Conservation (phyloP, 2,113 vertebrate genomes). For the Sphyrna mokarran region DNA sequence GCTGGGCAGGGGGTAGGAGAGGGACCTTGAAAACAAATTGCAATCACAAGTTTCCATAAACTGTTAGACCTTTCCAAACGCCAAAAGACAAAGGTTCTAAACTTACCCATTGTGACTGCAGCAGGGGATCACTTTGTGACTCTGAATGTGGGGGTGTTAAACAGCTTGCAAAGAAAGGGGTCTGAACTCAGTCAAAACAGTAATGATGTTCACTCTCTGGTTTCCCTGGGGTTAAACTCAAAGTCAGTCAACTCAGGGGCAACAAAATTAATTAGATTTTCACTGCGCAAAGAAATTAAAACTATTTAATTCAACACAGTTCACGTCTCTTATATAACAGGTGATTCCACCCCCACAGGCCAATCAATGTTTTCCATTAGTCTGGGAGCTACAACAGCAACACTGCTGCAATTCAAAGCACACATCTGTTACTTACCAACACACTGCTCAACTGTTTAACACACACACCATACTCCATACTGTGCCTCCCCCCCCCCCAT, state of each 20-base stretch:
- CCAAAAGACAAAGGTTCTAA: background rate
- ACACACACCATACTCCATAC: background rate
- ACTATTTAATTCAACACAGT: background rate
- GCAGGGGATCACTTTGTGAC: background rate
- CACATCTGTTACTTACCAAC: background rate
- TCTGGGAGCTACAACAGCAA: background rate
- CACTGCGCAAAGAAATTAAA: background rate
- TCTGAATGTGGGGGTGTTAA: background rate
- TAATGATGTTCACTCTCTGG: background rate
- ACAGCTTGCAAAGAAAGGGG: background rate
- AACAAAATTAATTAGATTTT: background rate
- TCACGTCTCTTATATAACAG: background rate
- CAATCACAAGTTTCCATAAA: conserved; percentile 8
- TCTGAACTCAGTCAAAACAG: background rate
- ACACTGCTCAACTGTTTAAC: background rate
- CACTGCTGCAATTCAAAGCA: background rate
- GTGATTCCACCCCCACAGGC: background rate
- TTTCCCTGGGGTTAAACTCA: background rate
- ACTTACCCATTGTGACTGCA: background rate
- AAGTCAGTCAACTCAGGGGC: background rate
- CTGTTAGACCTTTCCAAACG: background rate
- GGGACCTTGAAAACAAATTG: conserved; percentile 54
- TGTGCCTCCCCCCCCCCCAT: background rate
- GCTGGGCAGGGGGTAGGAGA: conserved; percentile 48
- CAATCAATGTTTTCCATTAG: background rate